These are phyloP conservation scores for Stercorarius parasiticus DNA, from an alignment of 2,113 vertebrate species.

Conservation along the genomic window DNA sequence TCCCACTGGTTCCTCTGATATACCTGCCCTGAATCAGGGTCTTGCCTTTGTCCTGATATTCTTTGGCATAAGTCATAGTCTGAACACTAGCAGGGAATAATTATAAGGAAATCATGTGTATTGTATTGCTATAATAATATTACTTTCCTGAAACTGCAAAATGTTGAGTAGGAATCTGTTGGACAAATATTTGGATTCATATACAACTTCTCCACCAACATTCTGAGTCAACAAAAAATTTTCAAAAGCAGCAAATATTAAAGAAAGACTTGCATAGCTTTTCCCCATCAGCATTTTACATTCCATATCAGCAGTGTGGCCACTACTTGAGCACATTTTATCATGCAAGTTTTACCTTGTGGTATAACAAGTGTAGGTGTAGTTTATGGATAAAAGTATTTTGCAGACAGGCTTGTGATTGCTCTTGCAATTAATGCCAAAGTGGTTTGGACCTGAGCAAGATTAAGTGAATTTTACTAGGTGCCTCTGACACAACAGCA, in stretches of 20 bases:
- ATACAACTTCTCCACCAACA: background rate
- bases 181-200: background rate
- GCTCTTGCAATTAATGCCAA: background rate
- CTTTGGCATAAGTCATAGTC: slow-evolving; percentile 85
- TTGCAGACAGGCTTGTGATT: background rate
- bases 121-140: background rate
- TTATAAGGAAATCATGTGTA: background rate
- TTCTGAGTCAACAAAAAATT: background rate
- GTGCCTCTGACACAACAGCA: background rate
- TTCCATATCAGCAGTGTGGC: background rate
- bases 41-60: slow-evolving; percentile 83
- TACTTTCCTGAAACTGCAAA: background rate
- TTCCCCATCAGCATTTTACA: background rate
- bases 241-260: background rate
- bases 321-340: background rate
- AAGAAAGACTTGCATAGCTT: background rate
- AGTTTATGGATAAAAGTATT: background rate
- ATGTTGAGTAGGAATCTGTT: background rate
- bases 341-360: background rate
- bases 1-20: slow-evolving; percentile 83
- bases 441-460: background rate
- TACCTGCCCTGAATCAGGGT: slow-evolving; percentile 76
- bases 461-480: background rate
- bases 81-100: slow-evolving; percentile 79
- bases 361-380: background rate